Evolutionary conservation across 1,140 invertebrate species (phyloP).

Genomic region (Pseudoatta argentina): DNA sequence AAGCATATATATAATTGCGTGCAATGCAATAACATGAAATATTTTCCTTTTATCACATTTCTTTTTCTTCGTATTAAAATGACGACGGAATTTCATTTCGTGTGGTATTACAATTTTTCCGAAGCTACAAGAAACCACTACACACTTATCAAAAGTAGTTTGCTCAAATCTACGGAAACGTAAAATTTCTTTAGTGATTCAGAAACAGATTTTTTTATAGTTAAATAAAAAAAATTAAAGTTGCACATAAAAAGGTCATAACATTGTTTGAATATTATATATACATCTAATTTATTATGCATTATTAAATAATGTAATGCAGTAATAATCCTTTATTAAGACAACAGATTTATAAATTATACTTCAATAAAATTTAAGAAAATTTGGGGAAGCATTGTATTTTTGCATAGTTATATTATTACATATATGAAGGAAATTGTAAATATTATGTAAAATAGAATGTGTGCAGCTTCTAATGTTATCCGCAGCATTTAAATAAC

Average conservation of each 20-base stretch:
- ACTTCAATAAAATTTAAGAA: not conserved
- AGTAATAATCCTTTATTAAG: not conserved
- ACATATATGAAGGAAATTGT: not conserved
- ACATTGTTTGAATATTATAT: not conserved
- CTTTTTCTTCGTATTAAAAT: slow-evolving; percentile 52
- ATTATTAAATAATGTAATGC: not conserved
- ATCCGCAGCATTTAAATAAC: slow-evolving; percentile 5
- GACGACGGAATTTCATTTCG: slow-evolving; percentile 42
- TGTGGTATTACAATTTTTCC: slow-evolving; percentile 48
- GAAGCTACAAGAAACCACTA: slow-evolving; percentile 26
- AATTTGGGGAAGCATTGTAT: not conserved
- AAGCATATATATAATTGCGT: slow-evolving; percentile 27
- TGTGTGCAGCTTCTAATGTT: slow-evolving; percentile 15
- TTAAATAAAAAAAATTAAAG: slow-evolving; percentile 17
- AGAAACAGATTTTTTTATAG: not conserved
- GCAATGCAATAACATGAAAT: slow-evolving; percentile 31
- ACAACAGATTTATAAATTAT: not conserved
- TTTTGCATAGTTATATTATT: not conserved
- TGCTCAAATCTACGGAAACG: slow-evolving; percentile 47
- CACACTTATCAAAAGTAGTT: slow-evolving; percentile 43
- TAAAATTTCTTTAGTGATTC: not conserved
- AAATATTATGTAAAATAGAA: not conserved
- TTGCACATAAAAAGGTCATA: not conserved
- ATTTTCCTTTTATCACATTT: slow-evolving; percentile 17
- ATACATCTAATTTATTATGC: not conserved